Conservation (phyloP, 2,797 vertebrate species). For the Gallinago nigripennis region DNA sequence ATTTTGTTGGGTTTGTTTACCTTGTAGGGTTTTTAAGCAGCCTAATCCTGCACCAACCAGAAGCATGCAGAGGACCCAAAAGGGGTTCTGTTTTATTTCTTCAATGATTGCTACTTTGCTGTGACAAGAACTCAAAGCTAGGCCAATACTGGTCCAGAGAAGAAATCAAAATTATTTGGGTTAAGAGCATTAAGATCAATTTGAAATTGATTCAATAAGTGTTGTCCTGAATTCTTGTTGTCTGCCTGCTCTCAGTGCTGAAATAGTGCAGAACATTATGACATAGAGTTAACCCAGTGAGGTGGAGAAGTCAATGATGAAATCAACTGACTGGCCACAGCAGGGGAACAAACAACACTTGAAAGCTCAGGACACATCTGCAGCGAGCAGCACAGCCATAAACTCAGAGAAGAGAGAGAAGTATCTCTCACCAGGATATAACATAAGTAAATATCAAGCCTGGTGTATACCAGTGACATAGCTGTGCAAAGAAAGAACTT, state of each 20-base stretch:
- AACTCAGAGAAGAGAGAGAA: not conserved
- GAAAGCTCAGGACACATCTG: not conserved
- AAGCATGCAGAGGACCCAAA: not conserved
- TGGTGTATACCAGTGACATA: not conserved
- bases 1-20: not conserved
- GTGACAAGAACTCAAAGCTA: not conserved
- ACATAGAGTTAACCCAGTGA: not conserved
- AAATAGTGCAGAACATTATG: not conserved
- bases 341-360: not conserved
- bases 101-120: not conserved
- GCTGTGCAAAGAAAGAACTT: not conserved
- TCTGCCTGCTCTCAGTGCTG: not conserved
- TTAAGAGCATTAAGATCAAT: not conserved
- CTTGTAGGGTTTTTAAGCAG: not conserved
- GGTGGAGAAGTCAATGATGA: not conserved
- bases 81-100: not conserved
- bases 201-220: not conserved
- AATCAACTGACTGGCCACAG: not conserved
- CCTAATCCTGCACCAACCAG: not conserved
- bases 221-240: not conserved
- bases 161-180: not conserved
- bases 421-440: not conserved
- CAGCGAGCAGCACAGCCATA: not conserved
- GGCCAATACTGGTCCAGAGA: not conserved
- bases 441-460: not conserved